Base-by-base conservation (phyloP, 2,888 invertebrate species). In the Amphipoea lucens region DNA sequence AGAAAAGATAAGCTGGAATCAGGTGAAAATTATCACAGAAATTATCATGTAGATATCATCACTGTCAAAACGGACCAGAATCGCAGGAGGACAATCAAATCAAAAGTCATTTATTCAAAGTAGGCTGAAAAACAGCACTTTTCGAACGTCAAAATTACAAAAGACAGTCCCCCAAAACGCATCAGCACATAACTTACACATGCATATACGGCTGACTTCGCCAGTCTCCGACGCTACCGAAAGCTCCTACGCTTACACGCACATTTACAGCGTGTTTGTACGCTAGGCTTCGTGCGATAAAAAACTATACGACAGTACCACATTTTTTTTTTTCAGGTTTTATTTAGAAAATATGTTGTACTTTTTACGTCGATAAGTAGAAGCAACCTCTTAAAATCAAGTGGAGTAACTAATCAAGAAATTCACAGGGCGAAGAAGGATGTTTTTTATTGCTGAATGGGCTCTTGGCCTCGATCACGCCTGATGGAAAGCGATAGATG, bases 391-490 rank as follows among this genome's bases (percentile, higher is more conserved):
- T 82, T 6, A 57, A 74, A 29, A 74, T 36, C 23, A 82, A 42
- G 48, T 57, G 29, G 48, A 57, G 29, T 60, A 78, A 65, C 48
- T 45, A 76, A 84, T 78, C 77, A 74, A 84, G 74, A 74, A 51
- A 73, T 77, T 76, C 62, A 71, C 74, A 80, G 29, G 45, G 65
- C 65, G 11, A 60, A 69, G 20, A 75, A 36, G 63, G n/a, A 51
- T 76, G 23, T n/a, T 57, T 60, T n/a, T n/a, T 12, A 60, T 11
- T 12, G 57, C 20, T 54, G 54, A 60, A 60, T 12, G 57, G 11
- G 11, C 11, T 60, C 23, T 60, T n/a, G 4, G 4, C 11, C 11
- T 4, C 11, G 11, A n/a, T 60, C 57, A 60, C 11, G 57, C 4
- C 57, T n/a, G n/a, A 60, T 11, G 11, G 57, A 60, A 60, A n/a